A percentile compares a stretch with the other conserved stretches of the same genome.
These are phyloP conservation scores for Erannis defoliaria DNA, from an alignment of 2,888 invertebrate species.

Conservation along the genomic window DNA sequence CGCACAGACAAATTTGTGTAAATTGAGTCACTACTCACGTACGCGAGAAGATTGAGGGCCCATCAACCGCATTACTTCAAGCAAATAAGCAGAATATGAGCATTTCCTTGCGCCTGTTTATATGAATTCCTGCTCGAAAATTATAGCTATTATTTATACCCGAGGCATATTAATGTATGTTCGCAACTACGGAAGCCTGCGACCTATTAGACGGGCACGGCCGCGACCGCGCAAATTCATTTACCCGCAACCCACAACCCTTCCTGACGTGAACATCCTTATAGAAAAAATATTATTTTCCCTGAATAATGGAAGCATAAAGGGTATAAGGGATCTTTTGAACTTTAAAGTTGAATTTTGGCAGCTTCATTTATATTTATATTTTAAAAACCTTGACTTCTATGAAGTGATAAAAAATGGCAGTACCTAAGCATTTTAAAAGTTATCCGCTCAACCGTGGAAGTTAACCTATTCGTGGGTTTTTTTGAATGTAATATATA, in stretches of 20 bases:
- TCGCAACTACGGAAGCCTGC: constrained; percentile 48
- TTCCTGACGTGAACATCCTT: constrained; percentile 13
- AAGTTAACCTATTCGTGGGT: background rate
- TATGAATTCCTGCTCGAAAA: constrained; percentile 55
- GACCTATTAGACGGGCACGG: constrained; percentile 46
- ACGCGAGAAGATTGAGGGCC: constrained; percentile 37
- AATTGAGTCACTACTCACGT: constrained; percentile 27
- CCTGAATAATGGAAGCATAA: constrained; percentile 1
- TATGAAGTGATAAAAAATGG: background rate
- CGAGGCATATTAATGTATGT: constrained; percentile 56
- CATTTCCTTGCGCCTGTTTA: constrained; percentile 48
- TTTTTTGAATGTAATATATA: too few relatives aligned
- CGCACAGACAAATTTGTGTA: constrained; percentile 17
- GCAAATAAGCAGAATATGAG: constrained; percentile 48
- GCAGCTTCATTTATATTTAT: background rate
- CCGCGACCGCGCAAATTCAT: constrained; percentile 48
- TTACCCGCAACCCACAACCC: constrained; percentile 29
- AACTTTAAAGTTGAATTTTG: background rate
- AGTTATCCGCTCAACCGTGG: background rate
- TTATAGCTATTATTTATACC: constrained; percentile 54
- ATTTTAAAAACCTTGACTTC: background rate
- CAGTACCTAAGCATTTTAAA: background rate
- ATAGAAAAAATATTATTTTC: constrained; percentile 16
- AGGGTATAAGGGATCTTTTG: background rate
- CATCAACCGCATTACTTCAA: constrained; percentile 38